phyloP scores from a whole-genome alignment of 2,797 vertebrate genomes.

The Lepilemur septentrionalis region DNA sequence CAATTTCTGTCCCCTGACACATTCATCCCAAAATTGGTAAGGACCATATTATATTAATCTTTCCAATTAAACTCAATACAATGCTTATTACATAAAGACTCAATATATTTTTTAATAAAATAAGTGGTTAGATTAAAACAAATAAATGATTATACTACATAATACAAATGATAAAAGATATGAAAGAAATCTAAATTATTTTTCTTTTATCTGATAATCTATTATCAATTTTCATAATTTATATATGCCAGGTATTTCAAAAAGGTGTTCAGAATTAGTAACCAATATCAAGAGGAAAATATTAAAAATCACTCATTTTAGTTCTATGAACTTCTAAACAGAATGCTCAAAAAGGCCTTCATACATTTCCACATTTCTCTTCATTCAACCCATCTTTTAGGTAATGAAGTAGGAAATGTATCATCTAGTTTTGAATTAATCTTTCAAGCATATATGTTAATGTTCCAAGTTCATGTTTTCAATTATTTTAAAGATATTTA shows the following conservation, averaged over 20 bases:
- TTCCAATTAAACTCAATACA: neutral
- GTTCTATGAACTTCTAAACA: neutral
- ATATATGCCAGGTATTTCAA: neutral
- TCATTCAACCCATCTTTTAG: neutral
- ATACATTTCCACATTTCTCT: neutral
- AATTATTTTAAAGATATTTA: slow-evolving; percentile 35
- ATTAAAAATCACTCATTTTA: slow-evolving; percentile 28
- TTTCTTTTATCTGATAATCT: neutral
- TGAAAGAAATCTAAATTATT: neutral
- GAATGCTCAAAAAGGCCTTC: neutral
- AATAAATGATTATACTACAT: neutral
- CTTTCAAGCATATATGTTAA: neutral
- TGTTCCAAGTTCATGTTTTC: neutral
- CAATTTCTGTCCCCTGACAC: neutral
- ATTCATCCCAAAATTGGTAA: neutral
- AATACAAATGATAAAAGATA: neutral
- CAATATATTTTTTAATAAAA: slow-evolving; percentile 18
- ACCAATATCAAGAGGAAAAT: neutral
- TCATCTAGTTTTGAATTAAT: slow-evolving; percentile 27
- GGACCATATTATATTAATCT: neutral
- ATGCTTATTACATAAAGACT: neutral
- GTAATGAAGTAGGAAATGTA: neutral
- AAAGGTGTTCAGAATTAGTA: neutral
- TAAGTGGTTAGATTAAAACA: neutral
- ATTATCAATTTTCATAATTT: slow-evolving; percentile 16